These are phyloP conservation scores for Lophochroa leadbeateri DNA, from an alignment of 2,113 vertebrate genomes.

Conservation along the genomic window DNA sequence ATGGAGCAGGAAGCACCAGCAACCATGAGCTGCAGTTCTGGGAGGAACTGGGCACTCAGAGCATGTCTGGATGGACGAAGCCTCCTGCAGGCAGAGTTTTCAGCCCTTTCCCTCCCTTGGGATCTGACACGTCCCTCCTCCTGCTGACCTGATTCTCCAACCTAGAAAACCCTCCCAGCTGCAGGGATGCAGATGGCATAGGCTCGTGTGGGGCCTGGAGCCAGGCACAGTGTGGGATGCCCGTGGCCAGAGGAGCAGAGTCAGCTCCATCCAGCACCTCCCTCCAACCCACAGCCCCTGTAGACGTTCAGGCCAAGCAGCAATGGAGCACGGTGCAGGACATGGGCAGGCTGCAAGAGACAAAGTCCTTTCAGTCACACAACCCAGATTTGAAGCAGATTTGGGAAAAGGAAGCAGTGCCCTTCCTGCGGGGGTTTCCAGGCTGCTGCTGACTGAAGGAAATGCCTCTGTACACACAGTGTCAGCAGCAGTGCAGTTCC, in stretches of 20 bases:
- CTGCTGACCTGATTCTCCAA: background rate
- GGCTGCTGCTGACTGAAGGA: background rate
- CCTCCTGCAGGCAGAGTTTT: background rate
- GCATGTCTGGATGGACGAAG: accelerated
- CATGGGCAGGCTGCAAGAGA: too few relatives aligned
- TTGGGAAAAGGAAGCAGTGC: background rate
- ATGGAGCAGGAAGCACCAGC: background rate
- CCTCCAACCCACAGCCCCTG: background rate
- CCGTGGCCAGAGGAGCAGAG: background rate
- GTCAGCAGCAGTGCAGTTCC: background rate
- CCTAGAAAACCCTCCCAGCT: too few relatives aligned
- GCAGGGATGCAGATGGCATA: background rate
- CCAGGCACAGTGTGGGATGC: accelerated
- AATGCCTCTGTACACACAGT: background rate
- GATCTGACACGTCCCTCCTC: background rate
- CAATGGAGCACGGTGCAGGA: background rate
- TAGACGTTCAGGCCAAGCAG: background rate
- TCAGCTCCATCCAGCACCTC: background rate
- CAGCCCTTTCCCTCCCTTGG: background rate
- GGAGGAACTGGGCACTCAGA: background rate
- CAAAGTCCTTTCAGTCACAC: background rate
- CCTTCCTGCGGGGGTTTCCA: background rate
- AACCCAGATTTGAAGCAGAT: background rate
- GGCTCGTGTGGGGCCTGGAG: accelerated
- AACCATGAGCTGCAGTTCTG: background rate